These are phyloP conservation scores for Steinernema feltiae DNA, from an alignment of 1,140 invertebrate genomes.

Conservation along the genomic window DNA sequence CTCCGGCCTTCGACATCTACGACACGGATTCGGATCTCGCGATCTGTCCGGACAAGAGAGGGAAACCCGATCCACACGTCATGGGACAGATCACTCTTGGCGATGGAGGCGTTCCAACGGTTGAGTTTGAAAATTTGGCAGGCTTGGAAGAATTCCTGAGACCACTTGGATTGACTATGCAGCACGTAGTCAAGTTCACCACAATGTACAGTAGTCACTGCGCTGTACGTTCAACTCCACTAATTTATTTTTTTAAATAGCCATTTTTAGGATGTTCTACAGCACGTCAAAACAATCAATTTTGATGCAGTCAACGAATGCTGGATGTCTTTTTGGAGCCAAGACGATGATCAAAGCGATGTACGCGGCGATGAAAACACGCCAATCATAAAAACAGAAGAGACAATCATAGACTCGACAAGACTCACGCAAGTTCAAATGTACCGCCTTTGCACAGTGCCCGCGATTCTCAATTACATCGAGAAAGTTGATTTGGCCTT, in stretches of 20 bases:
- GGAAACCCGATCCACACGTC: neutral
- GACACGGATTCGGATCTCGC: neutral
- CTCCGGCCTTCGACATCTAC: neutral
- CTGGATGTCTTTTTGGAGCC: conserved; percentile 35
- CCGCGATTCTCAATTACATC: conserved; percentile 68
- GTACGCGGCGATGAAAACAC: neutral
- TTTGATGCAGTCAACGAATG: conserved; percentile 29
- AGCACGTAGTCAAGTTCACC: conserved; percentile 25
- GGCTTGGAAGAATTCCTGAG: conserved; percentile 32
- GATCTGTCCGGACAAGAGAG: neutral
- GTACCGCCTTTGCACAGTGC: conserved; percentile 63
- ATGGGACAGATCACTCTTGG: conserved; percentile 20
- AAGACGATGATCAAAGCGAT: conserved; percentile 26
- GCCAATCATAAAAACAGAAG: neutral
- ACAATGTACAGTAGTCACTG: conserved; percentile 24
- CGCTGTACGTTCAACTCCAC: conserved; percentile 16
- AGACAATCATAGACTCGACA: neutral
- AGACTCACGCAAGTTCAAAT: conserved; percentile 62
- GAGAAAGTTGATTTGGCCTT: conserved; percentile 79
- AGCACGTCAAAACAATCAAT: conserved; percentile 10
- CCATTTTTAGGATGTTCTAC: conserved; percentile 29
- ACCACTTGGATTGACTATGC: conserved; percentile 21
- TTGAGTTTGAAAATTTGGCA: conserved; percentile 25
- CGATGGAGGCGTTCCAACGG: conserved; percentile 10
- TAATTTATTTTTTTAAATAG: neutral